Evolutionary conservation across 2,113 vertebrate species (phyloP).

Genomic region (western clawed frog (Xenopus tropicalis)): DNA sequence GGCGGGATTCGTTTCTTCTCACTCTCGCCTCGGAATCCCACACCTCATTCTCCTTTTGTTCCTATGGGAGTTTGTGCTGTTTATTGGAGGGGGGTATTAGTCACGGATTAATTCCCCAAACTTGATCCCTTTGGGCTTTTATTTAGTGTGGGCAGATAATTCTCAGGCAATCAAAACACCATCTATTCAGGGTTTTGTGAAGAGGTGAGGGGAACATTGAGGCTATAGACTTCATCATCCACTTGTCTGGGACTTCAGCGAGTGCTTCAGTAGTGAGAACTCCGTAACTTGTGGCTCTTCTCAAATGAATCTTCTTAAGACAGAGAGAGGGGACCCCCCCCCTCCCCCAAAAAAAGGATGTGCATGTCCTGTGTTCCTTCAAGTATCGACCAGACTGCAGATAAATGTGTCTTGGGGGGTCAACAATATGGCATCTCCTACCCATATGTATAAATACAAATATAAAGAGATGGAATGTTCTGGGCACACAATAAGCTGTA

Average conservation of each 20-base stretch:
- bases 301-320: neutral
- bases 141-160: conserved; percentile 40
- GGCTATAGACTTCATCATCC: conserved; percentile 26
- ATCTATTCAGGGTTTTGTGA: conserved; percentile 31
- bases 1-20: conserved; percentile 1
- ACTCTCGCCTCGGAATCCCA: neutral
- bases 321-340: neutral
- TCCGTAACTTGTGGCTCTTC: conserved; percentile 4
- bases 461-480: too few species aligned
- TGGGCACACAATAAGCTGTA: too few species aligned
- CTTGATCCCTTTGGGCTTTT: conserved; percentile 22
- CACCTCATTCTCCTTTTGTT: conserved; percentile 15
- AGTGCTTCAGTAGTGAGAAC: conserved; percentile 30
- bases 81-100: conserved; percentile 30
- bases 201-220: conserved; percentile 11
- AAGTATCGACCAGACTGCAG: neutral
- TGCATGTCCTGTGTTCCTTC: neutral
- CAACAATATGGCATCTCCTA: too few species aligned
- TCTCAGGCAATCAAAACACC: conserved; percentile 23
- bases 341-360: neutral
- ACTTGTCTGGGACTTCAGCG: conserved; percentile 4
- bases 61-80: conserved; percentile 12
- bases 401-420: conserved; percentile 2
- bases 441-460: too few species aligned
- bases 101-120: conserved; percentile 28